Evolutionary conservation across 1,140 invertebrate genomes (phyloP), one percentile per base, ranked within the genome.

Genomic region (Megathymus violae): DNA sequence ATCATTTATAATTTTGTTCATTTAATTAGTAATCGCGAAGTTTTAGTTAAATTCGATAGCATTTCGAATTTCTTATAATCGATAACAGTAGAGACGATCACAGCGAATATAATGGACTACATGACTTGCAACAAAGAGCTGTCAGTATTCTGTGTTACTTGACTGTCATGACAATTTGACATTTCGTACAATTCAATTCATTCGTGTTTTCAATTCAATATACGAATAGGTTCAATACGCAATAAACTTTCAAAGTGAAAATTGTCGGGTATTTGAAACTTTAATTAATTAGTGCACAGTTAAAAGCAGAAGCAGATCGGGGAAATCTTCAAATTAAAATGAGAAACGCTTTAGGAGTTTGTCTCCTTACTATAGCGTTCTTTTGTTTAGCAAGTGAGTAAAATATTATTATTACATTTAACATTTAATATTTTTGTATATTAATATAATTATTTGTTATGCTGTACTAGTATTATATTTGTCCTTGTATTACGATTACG

Each of bases 171-270:
- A 22, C 5, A 22, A 22, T 22, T 22, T 22, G 19, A 22, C 19
- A 22, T 22, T 22, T 2, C 2, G 2, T 22, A 22, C 19, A 22
- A 5, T 22, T 22, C 19, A 22, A 22, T 22, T 22, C 19, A 22
- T 22, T 22, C 2, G 2, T 22, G 2, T 3, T 22, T 22, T 5
- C 2, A 22, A n/a, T 22, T 22, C 19, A 22, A 22, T 22, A 22
- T 76, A 74, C 56, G 31, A 40, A 38, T 40, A 34, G 15, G 6
- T 76, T 71, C 60, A 63, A 82, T 86, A 89, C 86, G 86, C 83
- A 89, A 82, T 86, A n/a, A n/a, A n/a, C n/a, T n/a, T n/a, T n/a
- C 71, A 76, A 83, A 87, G 83, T 82, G 62, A 79, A 88, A 86
- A 85, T 85, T 85, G 46, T 74, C 43, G 56, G 66, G 77, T 82